Evolutionary conservation across 2,888 invertebrate genomes (phyloP), one percentile per base, ranked within the genome.

Genomic region (Cryptocephalus moraei): DNA sequence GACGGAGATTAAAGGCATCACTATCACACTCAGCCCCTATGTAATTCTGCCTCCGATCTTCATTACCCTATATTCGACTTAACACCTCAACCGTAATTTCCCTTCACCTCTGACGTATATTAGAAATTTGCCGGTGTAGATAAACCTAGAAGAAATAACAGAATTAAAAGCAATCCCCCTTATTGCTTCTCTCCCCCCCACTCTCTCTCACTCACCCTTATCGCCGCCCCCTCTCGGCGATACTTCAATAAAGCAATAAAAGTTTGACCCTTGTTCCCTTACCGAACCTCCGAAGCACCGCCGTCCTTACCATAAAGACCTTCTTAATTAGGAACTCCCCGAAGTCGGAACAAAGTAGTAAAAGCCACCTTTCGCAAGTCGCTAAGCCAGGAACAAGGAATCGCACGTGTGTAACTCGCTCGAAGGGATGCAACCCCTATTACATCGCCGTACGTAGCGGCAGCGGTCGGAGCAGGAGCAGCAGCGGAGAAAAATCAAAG

Each of bases 401-500:
- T 36, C n/a, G 36, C 36, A 36, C 36, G 36, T 36, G 36, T 36
- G 36, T 36, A 36, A 36, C 36, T 36, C 12, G 11, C 36, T 36
- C n/a, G 12, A 36, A 12, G 36, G 36, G 12, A 36, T 36, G 36
- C 36, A 36, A 12, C 12, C 36, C 36, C 36, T 36, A 36, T 36
- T 36, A 36, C 6, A 36, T 36, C 6, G 36, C 36, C 36, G 6
- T 36, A 36, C 11, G 12, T 6, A 36, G 36, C n/a, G 12, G 36
- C 4, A 36, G 12, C n/a, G 12, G 36, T 36, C 3, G 6, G 12
- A 36, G 36, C 11, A 6, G 12, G 12, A 36, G 36, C 12, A 36
- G 36, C 12, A n/a, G 4, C 12, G 11, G 36, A 36, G 22, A 22
- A 11, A 56, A 60, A 57, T 63, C 62, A 65, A 65, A 65, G 62